These are phyloP conservation scores for Mastomys natalensis DNA, from an alignment of 2,113 vertebrate species.

Conservation along the genomic window DNA sequence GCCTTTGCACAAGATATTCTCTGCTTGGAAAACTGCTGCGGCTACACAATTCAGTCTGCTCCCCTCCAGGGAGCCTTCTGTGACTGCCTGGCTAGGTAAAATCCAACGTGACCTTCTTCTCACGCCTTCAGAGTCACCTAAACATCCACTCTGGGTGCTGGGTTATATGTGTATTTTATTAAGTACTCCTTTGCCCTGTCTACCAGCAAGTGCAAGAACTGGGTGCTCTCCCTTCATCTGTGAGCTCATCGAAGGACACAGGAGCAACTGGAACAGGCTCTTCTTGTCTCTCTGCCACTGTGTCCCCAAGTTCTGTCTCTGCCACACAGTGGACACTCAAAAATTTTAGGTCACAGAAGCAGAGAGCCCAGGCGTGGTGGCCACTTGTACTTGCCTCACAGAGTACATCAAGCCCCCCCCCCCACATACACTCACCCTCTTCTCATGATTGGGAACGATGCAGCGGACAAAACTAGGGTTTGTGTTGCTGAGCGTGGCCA, in stretches of 20 bases:
- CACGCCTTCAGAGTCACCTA: background rate
- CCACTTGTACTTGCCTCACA: background rate
- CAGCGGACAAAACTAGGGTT: slow-evolving; percentile 96
- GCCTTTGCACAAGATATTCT: background rate
- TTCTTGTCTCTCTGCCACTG: background rate
- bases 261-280: background rate
- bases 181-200: too few relatives aligned
- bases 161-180: background rate
- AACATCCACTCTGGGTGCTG: background rate
- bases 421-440: slow-evolving; percentile 92
- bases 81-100: background rate
- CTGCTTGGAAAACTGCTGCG: background rate
- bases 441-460: slow-evolving; percentile 95
- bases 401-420: background rate
- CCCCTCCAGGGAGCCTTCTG: background rate
- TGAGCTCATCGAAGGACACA: background rate
- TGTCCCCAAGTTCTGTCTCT: background rate
- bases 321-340: background rate
- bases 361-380: background rate
- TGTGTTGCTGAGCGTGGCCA: slow-evolving; percentile 95
- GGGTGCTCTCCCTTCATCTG: too few relatives aligned
- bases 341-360: background rate
- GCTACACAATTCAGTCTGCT: background rate
- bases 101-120: too few relatives aligned
- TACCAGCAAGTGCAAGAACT: background rate